phyloP scores from a whole-genome alignment of 2,797 vertebrate species.

The Melopsittacus undulatus region DNA sequence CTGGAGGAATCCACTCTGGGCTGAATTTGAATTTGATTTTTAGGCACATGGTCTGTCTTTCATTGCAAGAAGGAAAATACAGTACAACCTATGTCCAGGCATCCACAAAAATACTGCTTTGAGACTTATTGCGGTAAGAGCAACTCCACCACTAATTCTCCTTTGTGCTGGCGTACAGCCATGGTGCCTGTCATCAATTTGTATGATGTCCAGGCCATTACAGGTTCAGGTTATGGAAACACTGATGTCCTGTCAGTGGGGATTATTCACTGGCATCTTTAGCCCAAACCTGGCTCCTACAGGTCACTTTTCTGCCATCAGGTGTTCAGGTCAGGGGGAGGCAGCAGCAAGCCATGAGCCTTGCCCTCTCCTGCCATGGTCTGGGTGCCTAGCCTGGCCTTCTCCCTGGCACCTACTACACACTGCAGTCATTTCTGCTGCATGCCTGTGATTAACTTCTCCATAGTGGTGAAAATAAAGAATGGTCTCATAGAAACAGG shows the following conservation, averaged over 20 bases:
- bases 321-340: not conserved
- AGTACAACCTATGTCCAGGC: not conserved
- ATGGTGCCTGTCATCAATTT: rapidly evolving
- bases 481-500: not conserved
- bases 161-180: not conserved
- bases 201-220: not conserved
- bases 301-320: not conserved
- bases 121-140: not conserved
- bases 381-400: not conserved
- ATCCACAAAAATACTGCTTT: not conserved
- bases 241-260: not conserved
- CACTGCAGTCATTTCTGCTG: not conserved
- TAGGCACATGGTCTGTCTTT: not conserved
- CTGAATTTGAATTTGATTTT: constrained; percentile 26
- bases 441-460: not conserved
- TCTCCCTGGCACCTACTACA: not conserved
- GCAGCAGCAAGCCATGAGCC: not conserved
- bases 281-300: not conserved
- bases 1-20: not conserved
- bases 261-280: not conserved
- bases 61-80: not conserved
- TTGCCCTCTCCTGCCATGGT: not conserved
- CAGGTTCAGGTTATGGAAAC: not conserved
- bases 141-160: not conserved
- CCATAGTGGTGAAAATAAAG: not conserved